Conservation (phyloP, 2,113 vertebrate species). For the Tychaedon coryphoeus region DNA sequence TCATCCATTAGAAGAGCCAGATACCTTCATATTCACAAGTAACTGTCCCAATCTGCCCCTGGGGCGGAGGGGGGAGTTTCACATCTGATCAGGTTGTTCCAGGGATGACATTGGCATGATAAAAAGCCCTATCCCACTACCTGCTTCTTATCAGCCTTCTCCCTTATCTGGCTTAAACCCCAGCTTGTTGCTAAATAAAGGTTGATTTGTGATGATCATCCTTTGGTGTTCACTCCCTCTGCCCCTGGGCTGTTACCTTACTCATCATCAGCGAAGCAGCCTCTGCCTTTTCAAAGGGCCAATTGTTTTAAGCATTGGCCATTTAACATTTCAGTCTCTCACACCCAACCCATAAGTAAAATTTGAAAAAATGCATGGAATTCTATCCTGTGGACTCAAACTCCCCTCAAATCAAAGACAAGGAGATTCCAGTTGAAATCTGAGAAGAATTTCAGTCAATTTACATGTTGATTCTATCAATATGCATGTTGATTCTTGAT, state of each 20-base stretch:
- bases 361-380: background rate
- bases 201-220: background rate
- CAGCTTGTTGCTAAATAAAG: background rate
- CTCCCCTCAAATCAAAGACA: background rate
- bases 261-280: background rate
- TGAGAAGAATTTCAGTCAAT: background rate
- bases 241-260: background rate
- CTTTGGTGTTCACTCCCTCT: background rate
- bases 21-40: background rate
- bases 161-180: background rate
- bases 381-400: background rate
- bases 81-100: background rate
- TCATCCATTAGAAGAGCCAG: too few species aligned
- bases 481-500: background rate
- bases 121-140: background rate
- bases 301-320: background rate
- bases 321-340: background rate
- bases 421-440: background rate
- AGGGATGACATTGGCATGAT: background rate
- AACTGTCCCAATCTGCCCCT: accelerated
- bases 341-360: background rate
- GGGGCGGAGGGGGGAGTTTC: accelerated
- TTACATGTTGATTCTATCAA: background rate
- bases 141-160: background rate
- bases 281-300: background rate